Evolutionary conservation across 2,113 vertebrate genomes (phyloP), one percentile per base, ranked within the genome.

Genomic region (Clupea harengus): DNA sequence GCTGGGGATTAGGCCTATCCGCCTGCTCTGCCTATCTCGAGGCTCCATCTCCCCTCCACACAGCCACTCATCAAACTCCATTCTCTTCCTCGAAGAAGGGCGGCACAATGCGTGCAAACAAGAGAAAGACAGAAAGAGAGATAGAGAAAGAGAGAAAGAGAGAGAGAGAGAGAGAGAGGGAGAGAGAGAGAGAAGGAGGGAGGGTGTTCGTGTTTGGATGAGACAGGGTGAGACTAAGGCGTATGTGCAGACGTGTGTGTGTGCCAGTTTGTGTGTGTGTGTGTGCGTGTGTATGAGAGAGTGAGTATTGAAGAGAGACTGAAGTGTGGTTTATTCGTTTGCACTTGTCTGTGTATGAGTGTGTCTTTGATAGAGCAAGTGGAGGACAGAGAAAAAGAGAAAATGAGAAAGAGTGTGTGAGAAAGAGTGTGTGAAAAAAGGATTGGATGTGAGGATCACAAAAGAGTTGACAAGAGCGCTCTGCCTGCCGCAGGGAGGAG

Each of bases 351-450:
- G n/a, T 72, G n/a, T 10, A 72, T 32, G 64, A 32, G 11, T 8
- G 64, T 13, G 25, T 72, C 28, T 72, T 72, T 72, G 64, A 60
- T 22, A 60, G 54, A 60, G 54, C 54, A 60, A 60, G 20, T 22
- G 20, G 20, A 60, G 54, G 54, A 72, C 25, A 72, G 28, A 28
- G 15, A n/a, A 39, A 39, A 39, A 39, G 57, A 22, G 64, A 9
- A 28, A 67, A 28, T 9, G 64, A 67, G 25, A 67, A 22, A 28
- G 25, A n/a, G 9, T 8, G n/a, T 10, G 11, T 85, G 86, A 75
- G 89, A 90, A 89, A 91, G 7, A 67, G 7, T 10, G 22, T 25
- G n/a, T 2, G 22, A 39, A 11, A 44, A 78, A 39, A 39, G 3
- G 72, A 78, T 39, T 78, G 72, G 72, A 78, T 78, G 32, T 32